These are phyloP conservation scores for Tetrax tetrax DNA, from an alignment of 2,113 vertebrate genomes.

Conservation along the genomic window DNA sequence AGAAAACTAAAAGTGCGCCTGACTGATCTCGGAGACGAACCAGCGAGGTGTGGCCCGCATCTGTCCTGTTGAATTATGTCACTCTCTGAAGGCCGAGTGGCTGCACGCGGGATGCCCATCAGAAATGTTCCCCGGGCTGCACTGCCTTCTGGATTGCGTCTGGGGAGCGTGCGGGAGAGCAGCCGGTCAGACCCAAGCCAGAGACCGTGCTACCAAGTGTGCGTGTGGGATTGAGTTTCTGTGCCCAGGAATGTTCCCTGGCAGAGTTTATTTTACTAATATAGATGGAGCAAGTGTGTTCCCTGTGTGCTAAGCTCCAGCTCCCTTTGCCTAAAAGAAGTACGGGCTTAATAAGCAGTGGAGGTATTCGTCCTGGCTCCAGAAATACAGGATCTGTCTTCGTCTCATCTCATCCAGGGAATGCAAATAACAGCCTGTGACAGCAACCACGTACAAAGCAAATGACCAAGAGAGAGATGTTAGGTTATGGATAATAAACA, in stretches of 20 bases:
- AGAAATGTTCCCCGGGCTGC: accelerated
- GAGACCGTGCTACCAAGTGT: background rate
- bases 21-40: accelerated
- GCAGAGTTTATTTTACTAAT: background rate
- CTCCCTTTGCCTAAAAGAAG: background rate
- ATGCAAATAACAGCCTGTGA: background rate
- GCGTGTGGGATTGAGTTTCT: background rate
- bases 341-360: accelerated
- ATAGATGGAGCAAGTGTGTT: background rate
- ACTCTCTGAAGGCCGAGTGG: background rate
- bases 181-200: background rate
- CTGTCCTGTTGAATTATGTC: background rate
- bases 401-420: background rate
- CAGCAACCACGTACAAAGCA: accelerated
- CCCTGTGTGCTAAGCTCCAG: background rate
- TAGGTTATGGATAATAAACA: background rate
- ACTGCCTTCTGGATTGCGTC: background rate
- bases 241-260: background rate
- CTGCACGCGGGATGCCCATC: background rate
- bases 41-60: background rate
- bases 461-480: background rate
- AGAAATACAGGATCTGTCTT: background rate
- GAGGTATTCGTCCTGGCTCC: background rate
- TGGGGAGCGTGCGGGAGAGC: background rate
- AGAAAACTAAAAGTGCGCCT: background rate